A percentile compares a stretch with the other conserved stretches of the same genome.
These are phyloP conservation scores for Asteroscopus sphinx DNA, from an alignment of 2,888 invertebrate genomes.

Conservation along the genomic window DNA sequence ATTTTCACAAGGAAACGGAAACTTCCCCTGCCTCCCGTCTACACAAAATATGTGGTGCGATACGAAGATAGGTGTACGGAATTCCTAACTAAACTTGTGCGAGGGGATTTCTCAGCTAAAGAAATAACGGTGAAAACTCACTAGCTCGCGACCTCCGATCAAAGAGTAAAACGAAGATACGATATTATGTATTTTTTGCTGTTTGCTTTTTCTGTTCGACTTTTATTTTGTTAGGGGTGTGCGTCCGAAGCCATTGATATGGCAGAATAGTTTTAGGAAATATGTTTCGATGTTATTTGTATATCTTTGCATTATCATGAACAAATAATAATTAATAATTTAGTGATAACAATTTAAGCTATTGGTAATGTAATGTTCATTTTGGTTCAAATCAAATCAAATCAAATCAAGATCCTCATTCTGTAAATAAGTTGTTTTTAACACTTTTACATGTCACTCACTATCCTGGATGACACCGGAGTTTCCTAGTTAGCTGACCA, in stretches of 20 bases:
- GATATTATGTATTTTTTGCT: slow-evolving; percentile 51
- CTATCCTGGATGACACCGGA: no score
- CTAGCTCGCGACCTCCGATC: slow-evolving; percentile 67
- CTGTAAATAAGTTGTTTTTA: no score
- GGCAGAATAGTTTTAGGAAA: slow-evolving; percentile 9
- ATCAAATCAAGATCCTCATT: no score
- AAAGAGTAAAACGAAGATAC: slow-evolving; percentile 54
- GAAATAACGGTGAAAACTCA: slow-evolving; percentile 77
- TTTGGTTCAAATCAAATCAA: no score
- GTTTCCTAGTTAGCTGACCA: no score
- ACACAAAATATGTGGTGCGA: slow-evolving; percentile 80
- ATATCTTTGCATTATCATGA: neutral
- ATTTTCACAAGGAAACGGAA: slow-evolving; percentile 73
- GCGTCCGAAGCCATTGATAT: slow-evolving; percentile 36
- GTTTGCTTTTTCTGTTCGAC: slow-evolving; percentile 25
- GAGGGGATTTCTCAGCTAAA: slow-evolving; percentile 78
- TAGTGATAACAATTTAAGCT: neutral
- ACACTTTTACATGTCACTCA: no score
- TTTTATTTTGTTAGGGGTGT: slow-evolving; percentile 43
- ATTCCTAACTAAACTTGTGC: slow-evolving; percentile 82
- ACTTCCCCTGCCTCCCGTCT: slow-evolving; percentile 72
- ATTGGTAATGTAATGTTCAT: no score
- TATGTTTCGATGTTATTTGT: neutral
- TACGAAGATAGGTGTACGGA: slow-evolving; percentile 81
- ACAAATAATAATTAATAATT: neutral